These are phyloP conservation scores for Cotesia chilonis DNA, from an alignment of 1,140 invertebrate species.

Conservation along the genomic window DNA sequence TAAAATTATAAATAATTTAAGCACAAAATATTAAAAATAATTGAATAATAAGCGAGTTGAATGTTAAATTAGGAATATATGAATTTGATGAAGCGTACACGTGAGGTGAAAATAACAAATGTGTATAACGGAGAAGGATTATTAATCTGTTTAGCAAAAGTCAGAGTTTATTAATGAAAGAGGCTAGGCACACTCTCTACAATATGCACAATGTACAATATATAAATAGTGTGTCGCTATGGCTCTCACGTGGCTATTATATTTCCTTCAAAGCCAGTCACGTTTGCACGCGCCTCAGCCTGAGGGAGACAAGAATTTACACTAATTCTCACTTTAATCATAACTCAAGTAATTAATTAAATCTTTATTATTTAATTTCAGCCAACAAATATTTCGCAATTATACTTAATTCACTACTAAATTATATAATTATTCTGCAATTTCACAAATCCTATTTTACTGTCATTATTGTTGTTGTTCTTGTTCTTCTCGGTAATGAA, in stretches of 20 bases:
- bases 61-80: constrained; percentile 37
- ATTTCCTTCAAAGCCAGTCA: not conserved
- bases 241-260: constrained; percentile 22
- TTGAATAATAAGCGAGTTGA: constrained; percentile 41
- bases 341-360: too few species aligned
- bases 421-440: too few species aligned
- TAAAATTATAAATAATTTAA: too few species aligned
- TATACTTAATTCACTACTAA: too few species aligned
- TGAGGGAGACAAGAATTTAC: constrained; percentile 5
- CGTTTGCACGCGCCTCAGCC: constrained; percentile 2
- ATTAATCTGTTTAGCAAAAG: constrained; percentile 1
- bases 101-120: too few species aligned
- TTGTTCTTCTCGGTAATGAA: too few species aligned
- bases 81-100: too few species aligned
- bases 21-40: not conserved
- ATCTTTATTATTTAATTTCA: too few species aligned
- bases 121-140: too few species aligned
- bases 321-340: constrained; percentile 7
- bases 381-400: too few species aligned
- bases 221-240: not conserved
- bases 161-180: constrained; percentile 40
- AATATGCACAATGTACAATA: constrained; percentile 10
- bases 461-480: too few species aligned
- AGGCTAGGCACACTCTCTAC: constrained; percentile 16
- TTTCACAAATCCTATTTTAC: too few species aligned